Evolutionary conservation across 2,113 vertebrate species (phyloP).

Genomic region (Fregata magnificens): DNA sequence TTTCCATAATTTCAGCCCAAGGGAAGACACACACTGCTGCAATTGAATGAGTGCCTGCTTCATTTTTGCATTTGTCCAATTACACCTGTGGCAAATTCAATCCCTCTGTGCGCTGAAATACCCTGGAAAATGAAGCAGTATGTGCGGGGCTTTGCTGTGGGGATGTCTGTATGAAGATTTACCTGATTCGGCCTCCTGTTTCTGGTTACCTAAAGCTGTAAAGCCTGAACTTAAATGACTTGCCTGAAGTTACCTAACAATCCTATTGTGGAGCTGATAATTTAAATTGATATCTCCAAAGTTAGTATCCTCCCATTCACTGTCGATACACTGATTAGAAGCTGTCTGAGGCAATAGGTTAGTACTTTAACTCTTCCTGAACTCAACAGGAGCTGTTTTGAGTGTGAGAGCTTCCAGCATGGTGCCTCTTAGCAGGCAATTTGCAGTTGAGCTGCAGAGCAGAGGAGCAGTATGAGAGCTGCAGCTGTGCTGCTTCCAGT

Average conservation of each 20-base stretch:
- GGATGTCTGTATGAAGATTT: background rate
- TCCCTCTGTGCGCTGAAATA: background rate
- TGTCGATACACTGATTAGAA: background rate
- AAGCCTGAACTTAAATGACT: background rate
- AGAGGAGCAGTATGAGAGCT: background rate
- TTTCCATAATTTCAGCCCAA: background rate
- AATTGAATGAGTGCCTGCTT: background rate
- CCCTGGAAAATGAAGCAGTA: background rate
- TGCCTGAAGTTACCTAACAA: background rate
- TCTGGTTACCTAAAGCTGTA: background rate
- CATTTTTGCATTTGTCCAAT: background rate
- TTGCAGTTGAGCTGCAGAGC: background rate
- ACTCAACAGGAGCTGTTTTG: background rate
- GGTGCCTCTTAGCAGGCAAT: background rate
- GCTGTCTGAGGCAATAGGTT: background rate
- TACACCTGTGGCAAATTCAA: background rate
- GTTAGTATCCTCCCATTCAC: background rate
- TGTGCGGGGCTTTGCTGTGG: background rate
- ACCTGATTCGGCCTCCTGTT: background rate
- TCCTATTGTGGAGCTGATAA: background rate
- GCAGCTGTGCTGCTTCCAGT: background rate
- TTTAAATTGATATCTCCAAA: background rate
- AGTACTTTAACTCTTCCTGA: background rate
- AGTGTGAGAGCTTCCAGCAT: background rate
- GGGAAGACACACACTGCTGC: background rate